Evolutionary conservation across 2,113 vertebrate genomes (phyloP).

Genomic region (Xenotilapia leptura): DNA sequence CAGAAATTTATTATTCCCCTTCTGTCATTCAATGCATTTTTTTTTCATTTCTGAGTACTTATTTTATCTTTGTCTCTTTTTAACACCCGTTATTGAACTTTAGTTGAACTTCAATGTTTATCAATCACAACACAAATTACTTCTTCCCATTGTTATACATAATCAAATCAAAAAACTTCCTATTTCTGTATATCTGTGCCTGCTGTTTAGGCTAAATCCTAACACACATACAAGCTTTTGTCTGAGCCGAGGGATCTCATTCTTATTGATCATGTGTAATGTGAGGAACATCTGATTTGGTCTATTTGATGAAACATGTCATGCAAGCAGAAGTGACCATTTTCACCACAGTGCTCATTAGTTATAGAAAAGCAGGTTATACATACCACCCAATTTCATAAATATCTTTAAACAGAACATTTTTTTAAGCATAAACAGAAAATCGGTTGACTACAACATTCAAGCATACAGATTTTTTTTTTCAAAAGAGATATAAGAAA

Average conservation of each 20-base stretch:
- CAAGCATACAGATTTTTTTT: neutral
- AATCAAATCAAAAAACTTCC: neutral
- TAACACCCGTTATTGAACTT: neutral
- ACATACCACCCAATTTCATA: fast-evolving
- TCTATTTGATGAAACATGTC: neutral
- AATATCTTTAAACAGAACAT: neutral
- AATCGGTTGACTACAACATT: neutral
- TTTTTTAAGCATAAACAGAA: neutral
- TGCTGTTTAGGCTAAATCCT: neutral
- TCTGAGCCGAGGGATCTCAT: neutral
- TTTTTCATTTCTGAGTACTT: neutral
- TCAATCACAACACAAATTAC: neutral
- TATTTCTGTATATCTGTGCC: fast-evolving
- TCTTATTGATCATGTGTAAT: neutral
- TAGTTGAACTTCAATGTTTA: neutral
- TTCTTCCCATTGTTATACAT: neutral
- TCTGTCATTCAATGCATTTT: neutral
- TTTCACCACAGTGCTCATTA: neutral
- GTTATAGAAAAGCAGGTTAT: neutral
- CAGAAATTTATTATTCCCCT: neutral
- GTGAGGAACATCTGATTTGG: neutral
- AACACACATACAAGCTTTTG: fast-evolving
- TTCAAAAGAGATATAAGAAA: neutral
- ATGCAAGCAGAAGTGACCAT: neutral
- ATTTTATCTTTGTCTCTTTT: neutral